Base-by-base conservation (phyloP, 2,888 invertebrate species). In the Adelphocoris suturalis region DNA sequence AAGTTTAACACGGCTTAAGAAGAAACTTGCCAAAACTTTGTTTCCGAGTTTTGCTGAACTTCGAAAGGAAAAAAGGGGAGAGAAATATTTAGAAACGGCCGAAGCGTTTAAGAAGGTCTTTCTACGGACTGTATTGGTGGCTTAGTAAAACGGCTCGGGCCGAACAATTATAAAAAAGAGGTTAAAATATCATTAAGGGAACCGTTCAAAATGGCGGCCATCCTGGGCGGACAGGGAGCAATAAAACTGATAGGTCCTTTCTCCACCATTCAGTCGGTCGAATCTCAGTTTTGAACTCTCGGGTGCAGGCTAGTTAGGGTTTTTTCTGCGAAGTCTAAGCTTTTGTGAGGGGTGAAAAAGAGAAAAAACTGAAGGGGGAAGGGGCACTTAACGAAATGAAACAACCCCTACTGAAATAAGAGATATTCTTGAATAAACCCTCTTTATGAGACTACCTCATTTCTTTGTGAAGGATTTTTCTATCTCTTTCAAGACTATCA, bases 391-490 rank as follows among this genome's bases (percentile, higher is more conserved):
- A 89, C 89, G 75, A 84, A 89, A 89, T 89, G 89, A 89, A 89
- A 89, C 89, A 82, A 61, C 89, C 84, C 84, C 48, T 68, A 52
- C 16, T 68, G 48, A 89, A 89, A 89, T 89, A 84, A 89, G 84
- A 89, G 89, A 89, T 89, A 89, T 89, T 84, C 89, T 84, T 84
- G 89, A 89, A 89, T 89, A 89, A 89, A 75, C 89, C 76, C 81
- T 81, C 75, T 82, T 89, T 89, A 82, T 89, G 88, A 88, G 52
- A 48, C 78, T 85, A 12, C 46, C 76, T 55, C n/a, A 27, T 37
- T 81, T 28, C 75, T 16, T 76, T 37, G 14, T 80, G 61, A 55
- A 52, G 46, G 80, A 37, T 80, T 88, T 87, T 76, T 88, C 78
- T 23, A 27, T 23, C 76, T 47, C 23, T 23, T 2, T 28, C 16